Evolutionary conservation across 2,113 vertebrate species (phyloP).

Genomic region (Oceanodroma tethys): DNA sequence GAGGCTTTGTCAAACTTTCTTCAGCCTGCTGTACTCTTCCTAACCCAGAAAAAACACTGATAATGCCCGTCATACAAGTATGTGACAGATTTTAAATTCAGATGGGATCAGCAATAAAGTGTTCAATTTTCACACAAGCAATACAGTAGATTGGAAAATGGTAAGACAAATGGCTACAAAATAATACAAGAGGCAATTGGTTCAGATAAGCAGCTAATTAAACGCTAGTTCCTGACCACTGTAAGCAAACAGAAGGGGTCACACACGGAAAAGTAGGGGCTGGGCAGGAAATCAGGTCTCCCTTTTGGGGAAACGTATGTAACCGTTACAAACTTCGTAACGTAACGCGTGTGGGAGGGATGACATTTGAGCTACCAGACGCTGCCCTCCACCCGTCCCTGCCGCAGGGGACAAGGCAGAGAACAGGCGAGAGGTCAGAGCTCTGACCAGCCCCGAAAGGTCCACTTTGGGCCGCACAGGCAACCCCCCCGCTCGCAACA

Average conservation of each 20-base stretch:
- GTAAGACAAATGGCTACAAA: neutral
- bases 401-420: neutral
- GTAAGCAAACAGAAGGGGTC: neutral
- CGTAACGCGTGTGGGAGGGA: neutral
- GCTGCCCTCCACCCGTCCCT: rapidly evolving
- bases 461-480: rapidly evolving
- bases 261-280: neutral
- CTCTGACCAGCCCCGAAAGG: neutral
- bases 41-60: neutral
- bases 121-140: neutral
- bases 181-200: neutral
- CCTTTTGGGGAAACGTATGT: neutral
- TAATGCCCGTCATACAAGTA: neutral
- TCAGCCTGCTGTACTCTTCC: neutral
- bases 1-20: neutral
- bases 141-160: neutral
- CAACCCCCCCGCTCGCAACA: neutral
- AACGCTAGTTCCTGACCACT: neutral
- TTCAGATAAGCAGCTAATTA: neutral
- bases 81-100: neutral
- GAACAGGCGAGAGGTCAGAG: neutral
- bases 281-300: neutral
- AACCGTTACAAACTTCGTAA: neutral
- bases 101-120: neutral
- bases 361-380: neutral